Evolutionary conservation across 2,888 invertebrate species (phyloP), one percentile per base, ranked within the genome.

Genomic region (Pheosia gnoma): DNA sequence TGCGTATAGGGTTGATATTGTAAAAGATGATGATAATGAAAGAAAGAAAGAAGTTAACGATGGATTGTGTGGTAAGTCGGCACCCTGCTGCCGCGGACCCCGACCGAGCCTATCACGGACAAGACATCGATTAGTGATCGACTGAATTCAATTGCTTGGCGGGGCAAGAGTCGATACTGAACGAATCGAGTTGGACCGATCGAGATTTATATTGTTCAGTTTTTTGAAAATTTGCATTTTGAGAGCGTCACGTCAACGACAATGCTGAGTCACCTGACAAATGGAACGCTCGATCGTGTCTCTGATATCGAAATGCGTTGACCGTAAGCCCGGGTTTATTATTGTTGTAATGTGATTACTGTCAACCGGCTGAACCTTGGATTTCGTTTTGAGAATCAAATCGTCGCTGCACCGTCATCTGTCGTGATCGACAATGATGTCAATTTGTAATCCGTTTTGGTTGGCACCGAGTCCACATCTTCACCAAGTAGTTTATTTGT

Each of bases 21-120:
- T 84, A 86, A 86, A 77, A 66, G 77, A 79, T 81, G 83, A 76
- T 75, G 80, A 86, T 93, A 93, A 93, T 93, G 93, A 90, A 92
- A 91, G 88, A 87, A 89, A 88, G 91, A 91, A 91, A 91, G 90
- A 91, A 92, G 93, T 90, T 93, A 93, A 93, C 93, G 93, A 93
- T 93, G 93, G 93, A 93, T 93, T 93, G 93, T 93, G 93, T 93
- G 93, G 93, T 93, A 92, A 93, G 93, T 90, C 93, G 92, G 93
- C 93, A 92, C 92, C 93, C 93, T 92, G 91, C 93, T 88, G 93
- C 90, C 92, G 91, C 71, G 93, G 91, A 83, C 93, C 91, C 93
- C 92, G 85, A 92, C 93, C 82, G 93, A 80, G 93, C 88, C 90
- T 92, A 93, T 93, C 93, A 91, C 93, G 91, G 92, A 90, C 93